phyloP scores from a whole-genome alignment of 2,888 invertebrate genomes.

The Cremastinae sp. region DNA sequence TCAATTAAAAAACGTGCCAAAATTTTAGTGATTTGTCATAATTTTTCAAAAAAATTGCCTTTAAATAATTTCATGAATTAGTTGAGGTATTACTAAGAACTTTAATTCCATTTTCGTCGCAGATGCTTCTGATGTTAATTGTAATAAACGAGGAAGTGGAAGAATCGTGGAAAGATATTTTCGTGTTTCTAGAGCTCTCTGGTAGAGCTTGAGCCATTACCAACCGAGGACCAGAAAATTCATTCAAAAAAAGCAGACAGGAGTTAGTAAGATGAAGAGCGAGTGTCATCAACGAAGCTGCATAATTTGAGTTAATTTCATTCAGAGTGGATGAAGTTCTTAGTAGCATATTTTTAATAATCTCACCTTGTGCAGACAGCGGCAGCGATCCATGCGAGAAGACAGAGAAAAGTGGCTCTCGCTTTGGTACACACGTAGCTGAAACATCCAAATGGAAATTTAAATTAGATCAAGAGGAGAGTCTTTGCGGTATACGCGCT shows the following conservation, averaged over 20 bases:
- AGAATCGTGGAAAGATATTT: background rate
- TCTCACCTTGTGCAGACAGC: constrained; percentile 92
- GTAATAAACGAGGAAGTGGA: constrained; percentile 1
- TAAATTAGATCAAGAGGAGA: constrained; percentile 11
- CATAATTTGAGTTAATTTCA: constrained; percentile 40
- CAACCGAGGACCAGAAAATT: constrained; percentile 8
- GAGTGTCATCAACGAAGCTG: constrained; percentile 32
- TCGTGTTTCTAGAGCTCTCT: constrained; percentile 2
- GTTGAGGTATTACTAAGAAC: no score
- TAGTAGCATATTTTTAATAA: constrained; percentile 37
- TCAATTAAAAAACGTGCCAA: no score
- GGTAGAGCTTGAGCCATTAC: background rate
- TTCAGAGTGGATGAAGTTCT: constrained; percentile 30
- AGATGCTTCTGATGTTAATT: constrained; percentile 7
- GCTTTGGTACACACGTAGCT: constrained; percentile 92
- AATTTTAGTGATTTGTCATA: no score
- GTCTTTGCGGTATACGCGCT: background rate
- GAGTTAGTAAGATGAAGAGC: constrained; percentile 1
- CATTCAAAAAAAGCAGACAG: constrained; percentile 18
- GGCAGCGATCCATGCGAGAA: constrained; percentile 91
- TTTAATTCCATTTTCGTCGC: no score
- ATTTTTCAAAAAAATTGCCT: no score
- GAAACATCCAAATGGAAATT: constrained; percentile 52
- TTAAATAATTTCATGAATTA: no score
- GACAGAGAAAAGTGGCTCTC: constrained; percentile 90